Base-by-base conservation (phyloP, 2,797 vertebrate species). In the Xerus rutilus region DNA sequence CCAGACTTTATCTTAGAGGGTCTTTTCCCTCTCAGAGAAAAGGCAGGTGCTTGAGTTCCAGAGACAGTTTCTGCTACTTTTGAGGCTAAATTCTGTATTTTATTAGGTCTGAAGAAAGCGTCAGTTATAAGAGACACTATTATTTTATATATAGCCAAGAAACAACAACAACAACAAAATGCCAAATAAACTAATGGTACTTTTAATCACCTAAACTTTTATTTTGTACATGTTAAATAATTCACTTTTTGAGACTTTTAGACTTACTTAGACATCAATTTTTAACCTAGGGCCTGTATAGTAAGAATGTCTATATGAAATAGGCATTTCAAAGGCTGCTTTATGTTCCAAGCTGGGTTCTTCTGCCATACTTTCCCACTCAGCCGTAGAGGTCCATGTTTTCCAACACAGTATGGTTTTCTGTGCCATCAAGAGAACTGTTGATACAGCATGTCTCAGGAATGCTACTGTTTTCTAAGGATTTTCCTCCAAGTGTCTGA, bases 201-300 rank as follows among this genome's bases (percentile, higher is more conserved):
- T 74, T 74, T 70, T 45, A 91, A 57, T 89, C 64, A 91, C 47
- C n/a, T 79, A 54, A 73, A 62, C 23, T 76, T 92, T 54, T 92
- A 64, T 83, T 87, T 87, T 86, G 20, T 88, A 54, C 35, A 86
- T 70, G 35, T 73, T 85, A 84, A 94, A 35, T 78, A 81, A 85
- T 64, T 64, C 12, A 9, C 14, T 94, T 74, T 74, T 70, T 14
- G n/a, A 90, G 45, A 84, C 25, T 96, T 39, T 18, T 14, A 90
- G 45, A 84, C 39, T 96, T 45, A 32, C 15, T 74, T 91, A 90
- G 35, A 62, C 18, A n/a, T 43, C 28, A 15, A 35, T 49, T 83
- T 91, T 91, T 11, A 57, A 4, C 85, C 20, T 35, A 52, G 20
- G 45, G 57, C 25, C 25, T 43, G 15, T 17, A 18, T 45, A 62